Percentiles rank a stretch among this genome's conserved stretches.
Conservation (phyloP, 2,888 invertebrate genomes). For the Endomychus coccineus region DNA sequence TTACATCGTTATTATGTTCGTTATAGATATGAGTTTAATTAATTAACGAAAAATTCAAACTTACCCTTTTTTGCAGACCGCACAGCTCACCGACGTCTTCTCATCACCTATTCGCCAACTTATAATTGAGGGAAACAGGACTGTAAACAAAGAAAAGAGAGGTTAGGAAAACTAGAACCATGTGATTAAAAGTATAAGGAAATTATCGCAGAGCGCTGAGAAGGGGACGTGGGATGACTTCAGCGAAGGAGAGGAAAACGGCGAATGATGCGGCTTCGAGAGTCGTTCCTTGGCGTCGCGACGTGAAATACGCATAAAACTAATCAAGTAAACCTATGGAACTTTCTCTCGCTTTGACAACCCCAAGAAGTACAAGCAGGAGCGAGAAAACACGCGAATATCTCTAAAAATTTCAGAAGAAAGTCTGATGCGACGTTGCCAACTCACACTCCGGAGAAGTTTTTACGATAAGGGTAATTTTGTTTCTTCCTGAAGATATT, state of each 20-base stretch:
- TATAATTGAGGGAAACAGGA: no score
- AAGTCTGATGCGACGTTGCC: constrained; percentile 9
- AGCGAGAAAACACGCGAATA: constrained; percentile 11
- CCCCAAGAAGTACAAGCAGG: constrained; percentile 7
- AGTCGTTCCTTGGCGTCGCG: constrained; percentile 32
- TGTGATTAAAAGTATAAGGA: constrained; percentile 13
- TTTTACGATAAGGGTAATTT: no score
- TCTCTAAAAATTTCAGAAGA: constrained; percentile 13
- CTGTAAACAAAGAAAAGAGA: constrained; percentile 10
- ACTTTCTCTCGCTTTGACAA: constrained; percentile 11
- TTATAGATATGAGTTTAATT: no score
- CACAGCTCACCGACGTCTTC: constrained; percentile 7
- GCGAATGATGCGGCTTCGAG: constrained; percentile 34
- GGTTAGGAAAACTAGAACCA: constrained; percentile 11
- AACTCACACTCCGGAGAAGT: not conserved
- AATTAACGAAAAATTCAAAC: no score
- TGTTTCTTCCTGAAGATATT: no score
- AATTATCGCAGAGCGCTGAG: constrained; percentile 12
- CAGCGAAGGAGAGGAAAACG: constrained; percentile 31
- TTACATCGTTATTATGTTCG: no score
- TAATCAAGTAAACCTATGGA: constrained; percentile 27
- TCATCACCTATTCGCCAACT: constrained; percentile 20
- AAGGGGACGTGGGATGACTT: constrained; percentile 12
- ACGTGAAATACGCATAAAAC: constrained; percentile 32
- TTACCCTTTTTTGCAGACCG: constrained; percentile 5